Conservation (phyloP, 2,113 vertebrate species). For the Chaenogobius annularis region DNA sequence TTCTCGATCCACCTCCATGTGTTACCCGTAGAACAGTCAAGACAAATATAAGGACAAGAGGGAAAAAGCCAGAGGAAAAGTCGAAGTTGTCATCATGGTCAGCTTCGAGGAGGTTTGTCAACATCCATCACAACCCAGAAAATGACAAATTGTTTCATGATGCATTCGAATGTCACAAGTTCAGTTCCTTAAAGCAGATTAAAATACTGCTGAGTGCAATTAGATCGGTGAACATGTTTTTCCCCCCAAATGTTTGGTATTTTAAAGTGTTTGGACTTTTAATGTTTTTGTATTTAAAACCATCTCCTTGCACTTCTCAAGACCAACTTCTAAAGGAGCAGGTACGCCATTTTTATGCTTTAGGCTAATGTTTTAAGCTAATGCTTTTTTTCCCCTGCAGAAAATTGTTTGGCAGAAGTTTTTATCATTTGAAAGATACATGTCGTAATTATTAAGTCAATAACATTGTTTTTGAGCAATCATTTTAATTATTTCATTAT, state of each 20-base stretch:
- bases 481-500: too few species aligned
- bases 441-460: too few species aligned
- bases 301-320: not conserved
- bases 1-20: slow-evolving; percentile 27
- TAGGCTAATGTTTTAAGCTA: too few species aligned
- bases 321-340: too few species aligned
- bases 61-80: slow-evolving; percentile 39
- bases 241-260: too few species aligned
- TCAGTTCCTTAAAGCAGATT: slow-evolving; percentile 53
- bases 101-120: slow-evolving; percentile 50
- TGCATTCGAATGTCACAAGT: slow-evolving; percentile 57
- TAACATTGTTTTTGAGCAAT: too few species aligned
- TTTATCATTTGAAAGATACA: too few species aligned
- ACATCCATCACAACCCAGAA: slow-evolving; percentile 57
- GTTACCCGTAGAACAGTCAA: slow-evolving; percentile 53
- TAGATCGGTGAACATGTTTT: slow-evolving; percentile 6
- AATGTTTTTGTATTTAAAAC: not conserved
- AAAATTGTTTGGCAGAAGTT: too few species aligned
- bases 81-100: slow-evolving; percentile 58
- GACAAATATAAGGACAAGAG: slow-evolving; percentile 40
- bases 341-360: too few species aligned
- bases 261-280: too few species aligned
- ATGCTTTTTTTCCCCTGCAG: too few species aligned
- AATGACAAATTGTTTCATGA: slow-evolving; percentile 52
- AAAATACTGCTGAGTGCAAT: slow-evolving; percentile 34